phyloP scores from a whole-genome alignment of 2,797 vertebrate species.

The Eulemur coronatus region DNA sequence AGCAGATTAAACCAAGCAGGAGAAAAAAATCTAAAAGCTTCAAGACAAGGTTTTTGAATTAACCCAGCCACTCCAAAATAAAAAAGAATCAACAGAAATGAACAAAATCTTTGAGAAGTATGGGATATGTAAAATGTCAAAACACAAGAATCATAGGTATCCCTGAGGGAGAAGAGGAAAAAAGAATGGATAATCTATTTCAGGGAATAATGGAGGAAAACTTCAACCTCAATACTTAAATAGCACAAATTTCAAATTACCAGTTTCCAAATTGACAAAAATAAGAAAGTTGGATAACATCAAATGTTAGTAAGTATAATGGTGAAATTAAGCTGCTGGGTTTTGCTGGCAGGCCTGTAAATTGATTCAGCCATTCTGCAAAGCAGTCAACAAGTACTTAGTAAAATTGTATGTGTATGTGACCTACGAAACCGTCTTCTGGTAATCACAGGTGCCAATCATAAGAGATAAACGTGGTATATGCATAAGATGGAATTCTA shows the following conservation, averaged over 20 bases:
- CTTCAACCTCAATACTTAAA: background rate
- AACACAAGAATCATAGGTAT: no score
- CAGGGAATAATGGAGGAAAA: background rate
- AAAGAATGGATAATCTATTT: no score
- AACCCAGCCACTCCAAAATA: no score
- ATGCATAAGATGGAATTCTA: background rate
- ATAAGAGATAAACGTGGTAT: background rate
- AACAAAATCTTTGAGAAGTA: no score
- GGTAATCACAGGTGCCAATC: background rate
- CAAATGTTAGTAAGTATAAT: background rate
- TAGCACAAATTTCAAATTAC: background rate
- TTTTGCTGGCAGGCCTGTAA: background rate
- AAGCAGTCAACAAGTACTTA: background rate
- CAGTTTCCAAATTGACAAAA: conserved; percentile 32
- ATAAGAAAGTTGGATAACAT: background rate
- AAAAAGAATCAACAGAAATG: no score
- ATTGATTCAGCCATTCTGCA: background rate
- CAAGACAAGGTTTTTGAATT: no score
- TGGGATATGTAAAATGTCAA: no score
- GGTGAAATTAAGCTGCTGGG: background rate
- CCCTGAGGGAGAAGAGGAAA: no score
- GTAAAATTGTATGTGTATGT: background rate
- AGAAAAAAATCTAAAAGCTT: no score
- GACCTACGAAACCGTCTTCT: background rate
- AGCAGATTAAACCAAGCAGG: no score